Percentiles rank a stretch among this genome's conserved stretches.
Evolutionary conservation across 2,888 invertebrate species (phyloP).

Genomic region (Chrysopilus asiliformis): DNA sequence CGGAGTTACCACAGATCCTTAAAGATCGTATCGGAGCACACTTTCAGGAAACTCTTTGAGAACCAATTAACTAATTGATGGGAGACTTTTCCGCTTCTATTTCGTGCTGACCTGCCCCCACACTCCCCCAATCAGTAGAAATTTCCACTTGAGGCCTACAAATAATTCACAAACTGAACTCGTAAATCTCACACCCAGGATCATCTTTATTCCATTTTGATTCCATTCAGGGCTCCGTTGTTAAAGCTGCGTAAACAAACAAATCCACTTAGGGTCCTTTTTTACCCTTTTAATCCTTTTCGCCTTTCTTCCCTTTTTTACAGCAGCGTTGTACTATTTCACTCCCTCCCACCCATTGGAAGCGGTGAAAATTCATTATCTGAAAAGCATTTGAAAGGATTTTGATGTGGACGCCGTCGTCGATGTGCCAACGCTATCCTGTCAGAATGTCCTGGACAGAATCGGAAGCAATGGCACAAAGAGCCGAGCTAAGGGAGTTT

Average conservation of each 20-base stretch:
- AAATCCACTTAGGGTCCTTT: slow-evolving; percentile 13
- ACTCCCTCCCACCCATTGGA: too few species aligned
- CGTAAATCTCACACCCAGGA: too few species aligned
- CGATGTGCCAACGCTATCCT: slow-evolving; percentile 1
- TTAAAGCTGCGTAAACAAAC: slow-evolving; percentile 12
- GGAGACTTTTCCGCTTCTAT: too few species aligned
- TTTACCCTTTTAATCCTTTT: slow-evolving; percentile 7
- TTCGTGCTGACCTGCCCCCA: too few species aligned
- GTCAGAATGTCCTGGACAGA: too few species aligned
- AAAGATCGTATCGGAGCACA: not conserved
- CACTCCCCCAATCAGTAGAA: too few species aligned
- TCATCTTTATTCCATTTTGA: too few species aligned
- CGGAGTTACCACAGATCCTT: not conserved
- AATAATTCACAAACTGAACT: too few species aligned
- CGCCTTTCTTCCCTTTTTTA: slow-evolving; percentile 3
- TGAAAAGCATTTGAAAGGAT: slow-evolving; percentile 20
- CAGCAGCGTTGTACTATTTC: not conserved
- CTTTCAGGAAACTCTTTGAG: slow-evolving; percentile 1
- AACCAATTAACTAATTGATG: slow-evolving; percentile 13
- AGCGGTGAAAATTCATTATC: slow-evolving; percentile 18
- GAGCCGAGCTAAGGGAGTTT: too few species aligned
- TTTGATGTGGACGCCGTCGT: slow-evolving; percentile 15
- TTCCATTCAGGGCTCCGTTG: too few species aligned
- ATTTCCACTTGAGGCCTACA: too few species aligned
- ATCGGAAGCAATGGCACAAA: too few species aligned